phyloP scores from a whole-genome alignment of 2,797 vertebrate species.

The Philypnodon macrostomus region DNA sequence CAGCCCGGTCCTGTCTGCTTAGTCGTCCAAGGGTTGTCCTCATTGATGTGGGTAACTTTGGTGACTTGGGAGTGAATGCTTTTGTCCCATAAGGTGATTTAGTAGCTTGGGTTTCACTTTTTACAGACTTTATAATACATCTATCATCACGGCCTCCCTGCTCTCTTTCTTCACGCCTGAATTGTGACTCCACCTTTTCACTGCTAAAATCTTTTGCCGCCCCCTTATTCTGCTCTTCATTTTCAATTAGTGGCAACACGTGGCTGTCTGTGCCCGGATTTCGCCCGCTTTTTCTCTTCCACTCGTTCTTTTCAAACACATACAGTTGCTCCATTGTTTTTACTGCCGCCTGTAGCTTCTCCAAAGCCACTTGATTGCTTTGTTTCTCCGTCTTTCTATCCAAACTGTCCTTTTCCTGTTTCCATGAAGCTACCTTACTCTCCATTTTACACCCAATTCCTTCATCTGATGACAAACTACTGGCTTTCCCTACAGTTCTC shows the following conservation, averaged over 20 bases:
- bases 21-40: slow-evolving; percentile 37
- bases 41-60: slow-evolving; percentile 52
- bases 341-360: slow-evolving; percentile 91
- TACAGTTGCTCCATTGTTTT: slow-evolving; percentile 97
- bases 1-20: slow-evolving; percentile 23
- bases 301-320: slow-evolving; percentile 88
- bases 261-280: slow-evolving; percentile 82
- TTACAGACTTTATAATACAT: slow-evolving; percentile 25
- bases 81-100: slow-evolving; percentile 45
- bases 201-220: neutral
- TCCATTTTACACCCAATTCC: slow-evolving; percentile 73
- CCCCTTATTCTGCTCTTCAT: slow-evolving; percentile 57
- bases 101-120: slow-evolving; percentile 14
- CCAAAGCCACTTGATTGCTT: slow-evolving; percentile 78
- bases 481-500: slow-evolving; percentile 63
- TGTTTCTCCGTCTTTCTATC: slow-evolving; percentile 78
- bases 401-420: slow-evolving; percentile 68
- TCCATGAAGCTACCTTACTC: slow-evolving; percentile 68
- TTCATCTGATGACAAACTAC: slow-evolving; percentile 65
- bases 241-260: slow-evolving; percentile 84
- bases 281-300: slow-evolving; percentile 86
- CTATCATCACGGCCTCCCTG: slow-evolving; percentile 25
- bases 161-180: slow-evolving; percentile 36
- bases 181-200: slow-evolving; percentile 23
- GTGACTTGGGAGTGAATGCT: slow-evolving; percentile 42